phyloP scores from a whole-genome alignment of 2,888 invertebrate species.

The Glyphotaelius pellucidus region DNA sequence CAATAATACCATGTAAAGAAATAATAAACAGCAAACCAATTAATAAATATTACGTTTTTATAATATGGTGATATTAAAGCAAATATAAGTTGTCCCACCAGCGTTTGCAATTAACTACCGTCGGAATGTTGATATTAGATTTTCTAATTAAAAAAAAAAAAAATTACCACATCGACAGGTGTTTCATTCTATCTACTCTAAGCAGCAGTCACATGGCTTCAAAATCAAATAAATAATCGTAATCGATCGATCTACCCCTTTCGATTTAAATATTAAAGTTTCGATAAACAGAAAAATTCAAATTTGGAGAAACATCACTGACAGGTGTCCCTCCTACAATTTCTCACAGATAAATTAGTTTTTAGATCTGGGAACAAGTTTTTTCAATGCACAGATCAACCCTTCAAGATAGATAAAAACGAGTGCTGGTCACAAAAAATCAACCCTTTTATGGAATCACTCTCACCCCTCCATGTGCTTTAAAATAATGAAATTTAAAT shows the following conservation, averaged over 20 bases:
- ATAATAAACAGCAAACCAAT: no score
- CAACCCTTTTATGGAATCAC: not conserved
- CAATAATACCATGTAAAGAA: no score
- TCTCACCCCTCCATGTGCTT: not conserved
- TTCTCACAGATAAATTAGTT: constrained; percentile 1
- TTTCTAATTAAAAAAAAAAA: not conserved
- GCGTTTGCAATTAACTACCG: no score
- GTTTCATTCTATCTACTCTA: not conserved
- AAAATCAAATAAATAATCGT: not conserved
- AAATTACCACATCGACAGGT: not conserved
- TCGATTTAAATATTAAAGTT: not conserved
- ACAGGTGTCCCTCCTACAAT: not conserved
- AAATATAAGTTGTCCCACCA: no score
- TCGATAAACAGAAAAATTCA: not conserved
- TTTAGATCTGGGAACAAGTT: constrained; percentile 18
- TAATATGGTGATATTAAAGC: no score
- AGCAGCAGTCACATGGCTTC: not conserved
- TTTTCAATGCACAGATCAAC: not conserved
- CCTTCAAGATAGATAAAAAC: constrained; percentile 31
- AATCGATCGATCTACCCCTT: not conserved
- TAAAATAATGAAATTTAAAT: not conserved
- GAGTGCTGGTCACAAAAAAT: constrained; percentile 16
- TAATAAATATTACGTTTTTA: no score
- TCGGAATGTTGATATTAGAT: not conserved
- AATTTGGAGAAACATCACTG: not conserved